Percentiles rank a stretch among this genome's conserved stretches.
These are phyloP conservation scores for Fragum whitleyi DNA, from an alignment of 2,888 invertebrate species.

Conservation along the genomic window DNA sequence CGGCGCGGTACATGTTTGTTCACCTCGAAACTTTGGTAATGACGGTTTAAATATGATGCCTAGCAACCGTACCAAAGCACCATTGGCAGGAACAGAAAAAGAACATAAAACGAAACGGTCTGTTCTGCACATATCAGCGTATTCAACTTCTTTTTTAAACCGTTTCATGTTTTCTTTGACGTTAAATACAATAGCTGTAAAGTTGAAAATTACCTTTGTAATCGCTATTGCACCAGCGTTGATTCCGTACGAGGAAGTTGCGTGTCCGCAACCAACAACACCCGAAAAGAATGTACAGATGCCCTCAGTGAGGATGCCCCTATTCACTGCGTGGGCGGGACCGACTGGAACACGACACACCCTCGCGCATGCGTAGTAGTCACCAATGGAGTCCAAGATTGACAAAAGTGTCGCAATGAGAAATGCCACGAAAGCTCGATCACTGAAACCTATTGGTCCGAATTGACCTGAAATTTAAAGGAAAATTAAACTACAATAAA, in stretches of 20 bases:
- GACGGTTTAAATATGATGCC: no score
- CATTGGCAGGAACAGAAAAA: no score
- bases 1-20: no score
- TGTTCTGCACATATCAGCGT: no score
- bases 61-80: no score
- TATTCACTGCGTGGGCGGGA: slow-evolving; percentile 89
- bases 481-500: background rate
- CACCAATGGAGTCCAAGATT: slow-evolving; percentile 25
- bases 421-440: slow-evolving; percentile 23
- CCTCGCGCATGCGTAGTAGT: slow-evolving; percentile 35
- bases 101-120: no score
- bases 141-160: no score
- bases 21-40: no score
- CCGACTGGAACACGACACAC: slow-evolving; percentile 91
- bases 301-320: slow-evolving; percentile 31
- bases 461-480: slow-evolving; percentile 17
- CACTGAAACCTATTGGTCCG: slow-evolving; percentile 22
- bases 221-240: slow-evolving; percentile 96
- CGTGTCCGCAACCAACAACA: slow-evolving; percentile 89
- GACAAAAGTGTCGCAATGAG: slow-evolving; percentile 26
- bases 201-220: slow-evolving; percentile 92
- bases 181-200: no score
- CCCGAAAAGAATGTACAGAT: slow-evolving; percentile 30
- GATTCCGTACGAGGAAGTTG: slow-evolving; percentile 94
- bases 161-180: no score